Base-by-base conservation (phyloP, 2,888 invertebrate genomes). In the Mesorhabditis sp. region DNA sequence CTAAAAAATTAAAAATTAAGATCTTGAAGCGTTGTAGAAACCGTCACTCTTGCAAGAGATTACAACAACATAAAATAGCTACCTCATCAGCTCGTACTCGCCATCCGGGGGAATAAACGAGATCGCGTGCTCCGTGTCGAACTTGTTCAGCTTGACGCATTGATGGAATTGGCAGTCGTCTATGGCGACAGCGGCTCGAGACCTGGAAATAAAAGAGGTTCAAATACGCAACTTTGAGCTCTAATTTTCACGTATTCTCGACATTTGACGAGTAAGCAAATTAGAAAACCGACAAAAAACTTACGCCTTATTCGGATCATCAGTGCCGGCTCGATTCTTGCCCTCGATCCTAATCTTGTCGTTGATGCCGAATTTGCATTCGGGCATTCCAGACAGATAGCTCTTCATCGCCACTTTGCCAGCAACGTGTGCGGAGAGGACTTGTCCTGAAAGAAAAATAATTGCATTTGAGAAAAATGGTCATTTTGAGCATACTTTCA, bases 151-250 rank as follows among this genome's bases (percentile, higher is more conserved):
- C 87, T 97, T 97, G 66, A 99, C 98, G 86, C 98, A 98, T 88
- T 98, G 98, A 88, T 98, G 97, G 89, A 99, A 98, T 89, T 98
- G 98, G 85, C 97, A 97, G 89, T 98, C 98, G 86, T 98, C 98
- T 82, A 98, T 98, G 43, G 97, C 98, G 15, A 98, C 96, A 58
- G 95, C 94, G 0, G 95, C 95, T 88, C 96, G 96, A 66, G 94
- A 72, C 15, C 82, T 81, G 62, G 10, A 78, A 67, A 4, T 7
- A 63, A n/a, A 63, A 6, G 28, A 28, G 28, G 28, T n/a, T 58
- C 4, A 13, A 13, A 58, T 10, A 4, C 42, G 68, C 43, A n/a
- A 42, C 43, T 44, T 65, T 5, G 41, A 15, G 7, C 28, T 42
- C 4, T 5, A 65, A n/a, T 42, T n/a, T 42, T 28, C 41, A 41